Base-by-base conservation (phyloP, 2,113 vertebrate species). In the Anoura caudifer region DNA sequence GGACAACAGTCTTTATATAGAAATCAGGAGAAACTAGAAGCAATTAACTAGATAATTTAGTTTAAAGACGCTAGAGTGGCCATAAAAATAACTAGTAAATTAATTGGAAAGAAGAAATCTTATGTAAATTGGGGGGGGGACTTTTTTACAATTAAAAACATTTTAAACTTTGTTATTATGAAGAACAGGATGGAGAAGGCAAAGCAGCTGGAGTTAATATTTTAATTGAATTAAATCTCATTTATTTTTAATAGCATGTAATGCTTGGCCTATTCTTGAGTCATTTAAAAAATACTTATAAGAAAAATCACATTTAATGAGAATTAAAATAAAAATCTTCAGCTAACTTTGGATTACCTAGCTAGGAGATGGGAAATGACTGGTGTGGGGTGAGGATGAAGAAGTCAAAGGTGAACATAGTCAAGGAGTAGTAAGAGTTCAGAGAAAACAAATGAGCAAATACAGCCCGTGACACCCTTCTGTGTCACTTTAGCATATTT, bases 1-100 rank as follows among this genome's bases (percentile, higher is more conserved):
- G 87, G 72, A 93, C 41, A 98, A 82, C 20, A 91, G 85, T 96
- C 75, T 85, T 88, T 92, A 92, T 72, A 22, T 52, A 76, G 28
- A 95, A 97, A 90, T 94, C 90, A 95, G 89, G 67, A 94, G 90
- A 89, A 95, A 95, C 43, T 88, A 87, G 81, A 94, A 94, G 52
- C 81, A 95, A 95, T 95, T 90, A 95, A 75, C 63, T 50, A 95
- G 75, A 92, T 72, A 85, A 83, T 88, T 96, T 94, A 87, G 54
- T 59, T 84, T 95, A 91, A 87, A 94, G 80, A 90, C 96, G 26
- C 33, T 81, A 81, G 26, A 41, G 11, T 79, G 31, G 65, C 77
- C 87, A 67, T 43, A 95, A 92, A 91, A 91, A 83, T 28, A 95
- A 79, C 8, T 82, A 84, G 33, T 63, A 54, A 14, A 41, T 95